Evolutionary conservation across 2,113 vertebrate genomes (phyloP).

Genomic region (Jacana jacana): DNA sequence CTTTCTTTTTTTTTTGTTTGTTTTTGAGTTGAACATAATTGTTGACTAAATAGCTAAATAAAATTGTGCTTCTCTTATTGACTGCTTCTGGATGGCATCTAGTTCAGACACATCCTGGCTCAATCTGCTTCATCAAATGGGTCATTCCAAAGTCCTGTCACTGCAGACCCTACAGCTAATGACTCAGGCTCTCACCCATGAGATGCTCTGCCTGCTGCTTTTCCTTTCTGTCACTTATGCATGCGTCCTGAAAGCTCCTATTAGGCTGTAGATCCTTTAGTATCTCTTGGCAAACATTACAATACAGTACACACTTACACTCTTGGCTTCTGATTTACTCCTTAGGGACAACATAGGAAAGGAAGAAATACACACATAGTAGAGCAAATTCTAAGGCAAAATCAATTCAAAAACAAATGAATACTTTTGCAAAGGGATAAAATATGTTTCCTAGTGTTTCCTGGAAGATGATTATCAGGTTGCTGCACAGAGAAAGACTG

Average conservation of each 20-base stretch:
- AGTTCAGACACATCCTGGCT: background rate
- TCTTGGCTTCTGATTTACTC: background rate
- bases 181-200: background rate
- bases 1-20: background rate
- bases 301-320: background rate
- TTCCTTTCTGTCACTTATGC: background rate
- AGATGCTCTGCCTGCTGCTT: background rate
- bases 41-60: background rate
- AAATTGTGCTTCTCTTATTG: background rate
- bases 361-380: background rate
- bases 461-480: background rate
- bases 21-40: background rate
- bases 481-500: background rate
- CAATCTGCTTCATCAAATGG: background rate
- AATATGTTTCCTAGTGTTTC: background rate
- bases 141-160: background rate
- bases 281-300: background rate
- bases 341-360: background rate
- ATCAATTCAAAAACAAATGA: background rate
- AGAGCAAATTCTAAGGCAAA: background rate
- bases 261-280: background rate
- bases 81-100: background rate
- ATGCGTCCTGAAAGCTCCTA: background rate
- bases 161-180: background rate
- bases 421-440: background rate